Evolutionary conservation across 2,113 vertebrate species (phyloP), one percentile per base, ranked within the genome.

Genomic region (Saimiri boliviensis): DNA sequence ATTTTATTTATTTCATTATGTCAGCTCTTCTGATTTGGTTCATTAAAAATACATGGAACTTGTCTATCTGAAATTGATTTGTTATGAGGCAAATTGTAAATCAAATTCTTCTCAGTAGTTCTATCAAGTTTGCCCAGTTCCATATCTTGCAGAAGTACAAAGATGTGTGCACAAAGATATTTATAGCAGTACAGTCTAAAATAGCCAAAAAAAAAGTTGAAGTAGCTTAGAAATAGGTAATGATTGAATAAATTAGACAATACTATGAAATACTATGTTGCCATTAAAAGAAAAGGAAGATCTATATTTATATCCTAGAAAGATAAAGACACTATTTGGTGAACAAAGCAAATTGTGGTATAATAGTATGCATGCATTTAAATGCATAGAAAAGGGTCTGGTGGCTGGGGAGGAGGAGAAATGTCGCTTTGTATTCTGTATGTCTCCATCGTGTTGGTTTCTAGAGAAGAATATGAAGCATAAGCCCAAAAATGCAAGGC

Each of bases 21-120:
- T 16, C 40, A 76, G 32, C 40, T 86, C n/a, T 74, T 49, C 37
- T 63, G 47, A 54, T 74, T 71, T 49, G 32, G 40, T 70, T 83
- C 37, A 40, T 76, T 68, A 94, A 89, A 66, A 52, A 84, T 54
- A 66, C 40, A 74, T 27, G 21, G 88, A 88, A 49, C 47, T 92
- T n/a, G 77, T 47, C 40, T 89, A 63, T 35, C 19, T 82, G 47
- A 86, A 76, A 52, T 70, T 93, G 58, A n/a, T 79, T 93, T 74
- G n/a, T 70, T 94, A 35, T 6, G 40, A 96, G 71, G 45, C 37
- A 92, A 45, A 77, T 90, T 97, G 45, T 93, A n/a, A 89, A 93
- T 63, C 56, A 5, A 70, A 54, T 90, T 96, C 93, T 94, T 86
- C 86, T 95, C 6, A 86, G 5, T 81, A 92, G 8, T 94, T 35